Conservation (phyloP, 2,113 vertebrate genomes). For the Poeciliopsis occidentalis region DNA sequence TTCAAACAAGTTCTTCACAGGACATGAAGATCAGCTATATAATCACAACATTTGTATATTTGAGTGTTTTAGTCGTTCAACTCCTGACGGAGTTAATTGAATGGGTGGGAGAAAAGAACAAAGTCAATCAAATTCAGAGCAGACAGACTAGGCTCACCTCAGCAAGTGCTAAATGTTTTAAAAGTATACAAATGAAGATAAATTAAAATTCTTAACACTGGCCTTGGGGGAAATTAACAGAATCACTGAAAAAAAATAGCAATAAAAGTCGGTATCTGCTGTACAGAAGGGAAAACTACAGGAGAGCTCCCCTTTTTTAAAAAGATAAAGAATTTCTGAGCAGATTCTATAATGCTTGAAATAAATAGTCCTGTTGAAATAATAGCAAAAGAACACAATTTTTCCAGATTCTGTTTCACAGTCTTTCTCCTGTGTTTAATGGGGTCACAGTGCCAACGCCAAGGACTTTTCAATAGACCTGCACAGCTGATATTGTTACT, state of each 20-base stretch:
- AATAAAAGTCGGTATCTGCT: too few relatives aligned
- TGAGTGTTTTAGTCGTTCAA: not conserved
- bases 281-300: not conserved
- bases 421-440: not conserved
- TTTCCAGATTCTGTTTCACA: not conserved
- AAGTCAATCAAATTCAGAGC: too few relatives aligned
- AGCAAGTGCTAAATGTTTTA: too few relatives aligned
- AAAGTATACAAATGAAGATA: not conserved
- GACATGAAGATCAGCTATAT: too few relatives aligned
- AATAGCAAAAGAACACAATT: not conserved
- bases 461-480: not conserved
- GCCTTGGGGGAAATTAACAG: not conserved
- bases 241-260: accelerated
- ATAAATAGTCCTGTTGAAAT: too few relatives aligned
- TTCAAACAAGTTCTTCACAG: not conserved
- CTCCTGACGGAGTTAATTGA: not conserved
- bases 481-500: not conserved
- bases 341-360: too few relatives aligned
- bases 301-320: not conserved
- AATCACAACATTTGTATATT: too few relatives aligned
- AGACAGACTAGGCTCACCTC: too few relatives aligned
- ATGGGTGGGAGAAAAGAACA: not conserved
- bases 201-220: not conserved
- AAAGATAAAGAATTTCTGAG: not conserved
- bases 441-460: not conserved